phyloP scores from a whole-genome alignment of 2,113 vertebrate species.

The Oreochromis spilurus region DNA sequence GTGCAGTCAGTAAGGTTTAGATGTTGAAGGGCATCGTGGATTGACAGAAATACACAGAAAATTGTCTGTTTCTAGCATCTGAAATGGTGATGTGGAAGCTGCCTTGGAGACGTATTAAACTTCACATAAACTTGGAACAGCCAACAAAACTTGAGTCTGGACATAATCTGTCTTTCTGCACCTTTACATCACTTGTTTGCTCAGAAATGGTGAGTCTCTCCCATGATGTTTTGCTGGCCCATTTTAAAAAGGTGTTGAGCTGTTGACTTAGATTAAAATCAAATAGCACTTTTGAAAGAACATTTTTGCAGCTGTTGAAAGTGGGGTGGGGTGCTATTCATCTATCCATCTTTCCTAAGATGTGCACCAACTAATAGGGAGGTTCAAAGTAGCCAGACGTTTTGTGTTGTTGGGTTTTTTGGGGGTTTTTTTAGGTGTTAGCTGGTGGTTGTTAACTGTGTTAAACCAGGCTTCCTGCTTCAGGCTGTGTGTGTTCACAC shows the following conservation, averaged over 20 bases:
- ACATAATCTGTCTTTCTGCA: not conserved
- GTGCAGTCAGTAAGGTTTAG: not conserved
- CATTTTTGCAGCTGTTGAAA: not conserved
- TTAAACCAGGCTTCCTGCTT: not conserved
- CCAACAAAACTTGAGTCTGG: not conserved
- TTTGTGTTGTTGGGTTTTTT: not conserved
- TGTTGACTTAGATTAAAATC: constrained; percentile 26
- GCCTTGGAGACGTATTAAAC: not conserved
- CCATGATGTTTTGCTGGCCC: not conserved
- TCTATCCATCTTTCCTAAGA: not conserved
- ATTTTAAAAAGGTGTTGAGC: not conserved
- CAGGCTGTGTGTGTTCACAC: not conserved
- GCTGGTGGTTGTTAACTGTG: not conserved
- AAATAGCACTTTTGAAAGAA: not conserved
- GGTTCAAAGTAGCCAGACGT: not conserved
- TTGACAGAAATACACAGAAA: not conserved
- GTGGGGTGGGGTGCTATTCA: not conserved
- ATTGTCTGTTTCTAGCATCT: not conserved
- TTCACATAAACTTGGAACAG: not conserved
- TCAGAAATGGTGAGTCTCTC: not conserved
- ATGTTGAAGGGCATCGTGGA: not conserved
- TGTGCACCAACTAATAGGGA: not conserved
- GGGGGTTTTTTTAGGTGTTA: not conserved
- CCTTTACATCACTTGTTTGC: not conserved
- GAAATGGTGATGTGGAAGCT: not conserved